Conservation (phyloP, 2,113 vertebrate species). For the Siniperca chuatsi region DNA sequence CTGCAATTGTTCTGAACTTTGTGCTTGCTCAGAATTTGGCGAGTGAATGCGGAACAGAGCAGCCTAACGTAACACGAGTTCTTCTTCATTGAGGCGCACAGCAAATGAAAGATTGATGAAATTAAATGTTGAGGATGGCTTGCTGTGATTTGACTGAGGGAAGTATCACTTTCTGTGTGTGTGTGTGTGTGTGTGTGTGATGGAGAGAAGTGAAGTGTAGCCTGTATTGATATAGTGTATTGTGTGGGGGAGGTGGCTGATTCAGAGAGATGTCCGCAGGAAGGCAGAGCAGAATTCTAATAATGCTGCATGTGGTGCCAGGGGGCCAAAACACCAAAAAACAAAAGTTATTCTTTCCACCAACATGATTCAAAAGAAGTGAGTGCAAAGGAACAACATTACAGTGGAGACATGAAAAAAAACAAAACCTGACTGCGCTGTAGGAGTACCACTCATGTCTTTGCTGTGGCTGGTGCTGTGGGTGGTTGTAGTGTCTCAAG, state of each 20-base stretch:
- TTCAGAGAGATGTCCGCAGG: constrained; percentile 63
- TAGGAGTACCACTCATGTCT: constrained; percentile 47
- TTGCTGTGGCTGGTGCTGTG: constrained; percentile 61
- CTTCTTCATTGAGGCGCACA: constrained; percentile 13
- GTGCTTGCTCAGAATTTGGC: neutral
- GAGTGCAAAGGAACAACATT: constrained; percentile 20
- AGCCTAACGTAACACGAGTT: constrained; percentile 32
- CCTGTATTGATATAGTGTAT: constrained; percentile 45
- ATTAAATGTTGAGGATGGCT: constrained; percentile 41
- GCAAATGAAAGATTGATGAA: constrained; percentile 56
- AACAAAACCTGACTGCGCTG: neutral
- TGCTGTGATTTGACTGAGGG: constrained; percentile 41
- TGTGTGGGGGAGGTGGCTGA: constrained; percentile 58
- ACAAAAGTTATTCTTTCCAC: constrained; percentile 33
- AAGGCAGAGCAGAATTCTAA: constrained; percentile 73
- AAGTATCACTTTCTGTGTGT: constrained; percentile 40
- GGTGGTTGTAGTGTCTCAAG: constrained; percentile 63
- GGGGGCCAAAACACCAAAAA: constrained; percentile 57
- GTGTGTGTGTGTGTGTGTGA: constrained; percentile 11
- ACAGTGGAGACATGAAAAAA: constrained; percentile 7
- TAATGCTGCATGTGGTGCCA: constrained; percentile 73
- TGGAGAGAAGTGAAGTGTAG: constrained; percentile 22
- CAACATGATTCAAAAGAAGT: constrained; percentile 49
- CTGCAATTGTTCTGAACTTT: constrained; percentile 39
- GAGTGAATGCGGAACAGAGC: constrained; percentile 25